Evolutionary conservation across 2,888 invertebrate species (phyloP), one percentile per base, ranked within the genome.

Genomic region (Eubasilissa splendida): DNA sequence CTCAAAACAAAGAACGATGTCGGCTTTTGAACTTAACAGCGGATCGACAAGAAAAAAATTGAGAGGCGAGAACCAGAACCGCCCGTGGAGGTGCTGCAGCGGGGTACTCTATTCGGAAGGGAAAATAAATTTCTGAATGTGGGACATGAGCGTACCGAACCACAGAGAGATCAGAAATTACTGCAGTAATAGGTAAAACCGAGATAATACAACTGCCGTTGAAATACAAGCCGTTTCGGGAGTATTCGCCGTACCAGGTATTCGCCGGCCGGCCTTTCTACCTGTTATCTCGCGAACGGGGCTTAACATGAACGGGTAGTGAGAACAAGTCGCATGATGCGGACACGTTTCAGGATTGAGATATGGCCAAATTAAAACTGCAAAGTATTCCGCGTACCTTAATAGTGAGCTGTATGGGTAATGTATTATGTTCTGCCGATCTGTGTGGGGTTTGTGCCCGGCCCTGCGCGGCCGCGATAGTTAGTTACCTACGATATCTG

Each of bases 1-100:
- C 70, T 79, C 82, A 77, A 81, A 84, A 80, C 76, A 81, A 76
- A 71, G 83, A 80, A 76, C 71, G 68, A 73, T 52, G 73, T 22
- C 33, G 65, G 74, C 79, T 75, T 76, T 79, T 77, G 79, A 81
- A 81, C 71, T 73, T 54, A 10, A 76, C 77, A 75, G 73, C 74
- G 71, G 71, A n/a, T 31, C 52, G 59, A 1, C 14, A 14, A 8
- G n/a, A 68, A 79, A 79, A 76, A 79, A 79, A 75, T 22, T 54
- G n/a, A 12, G 3, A 54, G 65, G 60, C 63, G 79, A 68, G 68
- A 53, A 82, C 54, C 70, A 77, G 82, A 79, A 74, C 74, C 80
- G 80, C 80, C 80, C 80, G 74, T 77, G 53, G 74, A 53, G 31
- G 22, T 56, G 33, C 50, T 65, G 52, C 60, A 76, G 75, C 1